phyloP scores from a whole-genome alignment of 1,140 invertebrate species.

The Heliconius hewitsoni region DNA sequence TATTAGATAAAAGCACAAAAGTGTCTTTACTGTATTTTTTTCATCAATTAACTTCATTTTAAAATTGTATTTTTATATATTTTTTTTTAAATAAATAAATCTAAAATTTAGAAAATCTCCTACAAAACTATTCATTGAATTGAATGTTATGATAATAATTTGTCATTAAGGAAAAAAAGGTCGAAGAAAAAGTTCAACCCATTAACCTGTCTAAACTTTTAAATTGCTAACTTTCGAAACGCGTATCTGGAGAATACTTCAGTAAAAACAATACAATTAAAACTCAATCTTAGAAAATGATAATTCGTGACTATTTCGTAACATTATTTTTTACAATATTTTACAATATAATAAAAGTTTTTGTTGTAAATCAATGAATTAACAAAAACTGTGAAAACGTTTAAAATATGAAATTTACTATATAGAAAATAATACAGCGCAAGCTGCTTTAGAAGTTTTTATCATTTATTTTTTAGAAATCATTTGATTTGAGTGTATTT shows the following conservation, averaged over 20 bases:
- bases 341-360: background rate
- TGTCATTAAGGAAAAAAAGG: constrained; percentile 40
- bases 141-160: constrained; percentile 15
- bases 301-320: background rate
- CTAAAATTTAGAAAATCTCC: background rate
- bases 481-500: too few species aligned
- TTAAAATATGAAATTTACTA: constrained; percentile 2
- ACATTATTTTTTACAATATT: background rate
- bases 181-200: background rate
- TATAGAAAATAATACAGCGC: background rate
- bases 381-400: background rate
- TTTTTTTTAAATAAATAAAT: too few species aligned
- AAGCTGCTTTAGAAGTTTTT: background rate
- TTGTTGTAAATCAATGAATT: background rate
- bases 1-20: too few species aligned
- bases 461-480: background rate
- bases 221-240: constrained; percentile 20
- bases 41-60: too few species aligned
- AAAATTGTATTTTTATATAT: too few species aligned
- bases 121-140: background rate
- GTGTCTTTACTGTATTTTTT: too few species aligned
- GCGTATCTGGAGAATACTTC: constrained; percentile 12
- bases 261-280: background rate
- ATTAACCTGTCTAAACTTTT: constrained; percentile 26
- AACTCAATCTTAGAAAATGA: background rate